Percentiles rank a stretch among this genome's conserved stretches.
phyloP scores from a whole-genome alignment of 2,113 vertebrate species.

The Chascanopsetta lugubris region DNA sequence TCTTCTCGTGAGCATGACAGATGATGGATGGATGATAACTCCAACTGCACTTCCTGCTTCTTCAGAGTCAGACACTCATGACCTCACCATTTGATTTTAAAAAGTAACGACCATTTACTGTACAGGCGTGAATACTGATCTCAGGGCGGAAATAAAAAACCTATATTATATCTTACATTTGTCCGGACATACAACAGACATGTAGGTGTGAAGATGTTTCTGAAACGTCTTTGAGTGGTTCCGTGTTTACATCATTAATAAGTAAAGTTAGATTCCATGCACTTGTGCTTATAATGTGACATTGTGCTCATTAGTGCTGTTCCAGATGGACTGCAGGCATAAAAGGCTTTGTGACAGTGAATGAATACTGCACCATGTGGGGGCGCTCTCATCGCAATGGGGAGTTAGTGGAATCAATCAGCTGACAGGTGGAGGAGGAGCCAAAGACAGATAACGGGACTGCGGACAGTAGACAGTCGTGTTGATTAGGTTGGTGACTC shows the following conservation, averaged over 20 bases:
- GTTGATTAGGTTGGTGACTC: conserved; percentile 51
- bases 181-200: not conserved
- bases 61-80: conserved; percentile 61
- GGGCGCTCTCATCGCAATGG: conserved; percentile 29
- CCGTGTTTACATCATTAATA: not conserved
- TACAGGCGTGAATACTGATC: conserved; percentile 14
- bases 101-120: conserved; percentile 37
- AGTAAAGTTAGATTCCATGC: too few relatives aligned
- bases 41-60: conserved; percentile 71
- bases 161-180: not conserved
- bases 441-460: conserved; percentile 31
- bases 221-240: not conserved
- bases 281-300: too few relatives aligned
- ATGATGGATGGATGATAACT: conserved; percentile 75
- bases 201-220: not conserved
- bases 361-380: conserved; percentile 66
- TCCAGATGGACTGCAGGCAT: conserved; percentile 59
- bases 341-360: conserved; percentile 59
- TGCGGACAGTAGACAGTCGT: conserved; percentile 43
- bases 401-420: conserved; percentile 52
- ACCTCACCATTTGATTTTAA: conserved; percentile 58
- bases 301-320: not conserved
- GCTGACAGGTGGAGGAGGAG: conserved; percentile 51
- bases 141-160: conserved; percentile 12
- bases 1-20: conserved; percentile 51